Percentiles rank a stretch among this genome's conserved stretches.
Evolutionary conservation across 2,888 invertebrate genomes (phyloP).

Genomic region (Hypolimnas misippus): DNA sequence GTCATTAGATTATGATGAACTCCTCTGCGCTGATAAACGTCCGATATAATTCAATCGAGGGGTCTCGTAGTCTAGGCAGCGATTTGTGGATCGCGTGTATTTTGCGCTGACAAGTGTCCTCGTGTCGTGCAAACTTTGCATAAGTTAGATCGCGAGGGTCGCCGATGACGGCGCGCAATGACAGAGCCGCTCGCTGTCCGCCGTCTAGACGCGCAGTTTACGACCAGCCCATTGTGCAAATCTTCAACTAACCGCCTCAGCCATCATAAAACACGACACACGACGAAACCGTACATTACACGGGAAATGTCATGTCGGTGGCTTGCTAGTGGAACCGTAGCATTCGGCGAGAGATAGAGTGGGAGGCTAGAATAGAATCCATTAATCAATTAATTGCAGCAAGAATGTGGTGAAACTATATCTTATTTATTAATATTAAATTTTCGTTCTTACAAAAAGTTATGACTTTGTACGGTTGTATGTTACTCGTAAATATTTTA

Average conservation of each 20-base stretch:
- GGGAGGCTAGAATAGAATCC: neutral
- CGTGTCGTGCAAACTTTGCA: constrained; percentile 11
- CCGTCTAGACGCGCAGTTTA: constrained; percentile 25
- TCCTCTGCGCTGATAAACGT: constrained; percentile 2
- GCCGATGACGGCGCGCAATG: constrained; percentile 16
- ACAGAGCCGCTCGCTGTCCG: neutral
- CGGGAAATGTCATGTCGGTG: constrained; percentile 16
- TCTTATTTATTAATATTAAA: too few relatives aligned
- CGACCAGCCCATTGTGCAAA: constrained; percentile 3
- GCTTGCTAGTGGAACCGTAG: neutral
- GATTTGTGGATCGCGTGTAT: constrained; percentile 12
- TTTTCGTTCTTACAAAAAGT: too few relatives aligned
- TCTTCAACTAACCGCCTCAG: constrained; percentile 2
- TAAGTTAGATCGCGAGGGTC: constrained; percentile 17
- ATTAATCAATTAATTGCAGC: neutral
- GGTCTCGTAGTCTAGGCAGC: neutral
- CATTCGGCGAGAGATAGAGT: neutral
- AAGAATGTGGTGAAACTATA: neutral
- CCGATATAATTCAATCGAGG: neutral
- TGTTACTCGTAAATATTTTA: too few relatives aligned
- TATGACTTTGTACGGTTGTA: too few relatives aligned
- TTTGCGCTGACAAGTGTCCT: constrained; percentile 2
- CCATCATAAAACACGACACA: constrained; percentile 23
- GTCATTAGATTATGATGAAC: constrained; percentile 25
- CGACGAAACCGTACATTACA: constrained; percentile 23